These are phyloP conservation scores for Drosophila leonis DNA, from an alignment of 2,888 invertebrate genomes.

Conservation along the genomic window DNA sequence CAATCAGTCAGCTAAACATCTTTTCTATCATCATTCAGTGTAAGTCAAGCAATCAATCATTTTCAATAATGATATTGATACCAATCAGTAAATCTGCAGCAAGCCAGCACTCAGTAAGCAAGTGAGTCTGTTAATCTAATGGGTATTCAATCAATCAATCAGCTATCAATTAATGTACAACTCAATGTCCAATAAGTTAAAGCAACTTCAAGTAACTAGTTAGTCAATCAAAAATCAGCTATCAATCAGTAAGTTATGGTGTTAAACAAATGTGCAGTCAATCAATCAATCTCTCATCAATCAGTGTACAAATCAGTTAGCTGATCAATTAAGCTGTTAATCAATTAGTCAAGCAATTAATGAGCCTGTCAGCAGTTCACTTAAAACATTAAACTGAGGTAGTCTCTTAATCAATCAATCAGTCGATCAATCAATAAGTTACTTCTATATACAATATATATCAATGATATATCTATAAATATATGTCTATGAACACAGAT, in stretches of 20 bases:
- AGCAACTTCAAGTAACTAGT: background rate
- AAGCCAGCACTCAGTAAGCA: background rate
- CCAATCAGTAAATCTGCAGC: too few relatives aligned
- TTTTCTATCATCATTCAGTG: too few relatives aligned
- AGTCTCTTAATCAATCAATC: background rate
- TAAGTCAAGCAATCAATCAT: too few relatives aligned
- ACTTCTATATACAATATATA: background rate
- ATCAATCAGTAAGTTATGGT: background rate
- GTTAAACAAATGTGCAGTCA: background rate
- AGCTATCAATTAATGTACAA: background rate
- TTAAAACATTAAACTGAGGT: background rate
- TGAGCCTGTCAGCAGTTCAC: background rate
- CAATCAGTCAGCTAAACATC: background rate
- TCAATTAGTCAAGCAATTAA: background rate
- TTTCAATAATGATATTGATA: too few relatives aligned
- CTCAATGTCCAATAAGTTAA: background rate
- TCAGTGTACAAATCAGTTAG: background rate
- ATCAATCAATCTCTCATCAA: background rate
- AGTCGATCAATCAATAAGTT: background rate
- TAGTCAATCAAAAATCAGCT: background rate
- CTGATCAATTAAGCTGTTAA: background rate
- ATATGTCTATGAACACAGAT: background rate
- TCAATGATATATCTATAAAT: background rate
- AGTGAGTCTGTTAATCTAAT: too few relatives aligned
- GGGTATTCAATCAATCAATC: background rate